Evolutionary conservation across 2,113 vertebrate species (phyloP), one percentile per base, ranked within the genome.

Genomic region (Pomatorhinus ruficollis): DNA sequence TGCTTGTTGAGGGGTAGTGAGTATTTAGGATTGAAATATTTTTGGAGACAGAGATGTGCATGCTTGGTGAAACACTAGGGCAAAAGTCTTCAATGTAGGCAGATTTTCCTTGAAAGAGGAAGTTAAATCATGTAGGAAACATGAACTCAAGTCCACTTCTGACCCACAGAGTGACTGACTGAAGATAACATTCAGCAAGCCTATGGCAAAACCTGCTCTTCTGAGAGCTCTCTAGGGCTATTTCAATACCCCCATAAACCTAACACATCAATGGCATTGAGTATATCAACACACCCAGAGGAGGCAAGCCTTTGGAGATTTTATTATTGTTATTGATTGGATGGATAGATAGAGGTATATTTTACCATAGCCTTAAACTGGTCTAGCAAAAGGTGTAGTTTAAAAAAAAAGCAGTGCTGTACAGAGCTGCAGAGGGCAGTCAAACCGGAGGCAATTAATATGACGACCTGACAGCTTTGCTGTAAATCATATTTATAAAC

Each of bases 101-200:
- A 94, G 52, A 92, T 96, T 90, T 94, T 82, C 57, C 68, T 74
- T 1, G 2, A 83, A 96, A 79, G 57, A 69, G 84, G 96, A 97
- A 96, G 83, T 63, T 60, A 83, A 81, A 82, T 69, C 19, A 56
- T 15, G 21, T 44, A 77, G 12, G 44, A 93, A 90, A 70, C 42
- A 40, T 17, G 78, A 96, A 91, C 91, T 92, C 19, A 50, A 77
- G 66, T 61, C 39, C 3, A 1, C 60, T 90, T 82, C 37, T 83
- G 44, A 53, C 59, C 59, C 22, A 37, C 0, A 56, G 25, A 56
- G 31, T 49, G n/a, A 86, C 82, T 78, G 85, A 75, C 82, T 78
- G 85, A 75, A 91, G 18, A 57, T 83, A 87, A 87, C 39, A 75
- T 78, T 93, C 40, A 76, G 22, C 74, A 91, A 77, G n/a, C 33